Base-by-base conservation (phyloP, 2,888 invertebrate species). In the Cryptocephalus moraei region DNA sequence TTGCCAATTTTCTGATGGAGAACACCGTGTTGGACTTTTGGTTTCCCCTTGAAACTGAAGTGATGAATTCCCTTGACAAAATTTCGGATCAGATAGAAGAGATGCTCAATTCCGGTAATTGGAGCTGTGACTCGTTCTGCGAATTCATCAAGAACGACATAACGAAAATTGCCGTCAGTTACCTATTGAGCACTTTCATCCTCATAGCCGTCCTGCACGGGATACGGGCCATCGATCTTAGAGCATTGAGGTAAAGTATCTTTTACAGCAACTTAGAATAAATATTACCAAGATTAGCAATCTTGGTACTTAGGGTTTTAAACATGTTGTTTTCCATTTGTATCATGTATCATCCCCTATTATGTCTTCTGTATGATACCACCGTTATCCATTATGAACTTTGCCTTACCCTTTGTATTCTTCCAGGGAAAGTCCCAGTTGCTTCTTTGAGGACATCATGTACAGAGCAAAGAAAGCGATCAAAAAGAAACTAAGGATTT, bases 21-120 rank as follows among this genome's bases (percentile, higher is more conserved):
- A 54, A 60, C 42, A 54, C 67, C 10, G 56, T 68, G 51, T 58
- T 57, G 8, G 63, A 67, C 44, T 69, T 70, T 48, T 70, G 70
- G 70, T 62, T 62, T 46, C 68, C 68, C 9, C 46, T 70, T 31
- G 66, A 67, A 56, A 49, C 51, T 8, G 57, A 52, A 4, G 41
- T 62, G 31, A 50, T 60, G 8, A 45, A 49, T 11, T 58, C 39
- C 9, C 36, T 44, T 13, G 57, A 62, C 0, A 55, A 52, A 46
- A 41, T 63, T 4, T 58, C 61, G 1, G 54, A 61, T 10, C 45
- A 47, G 40, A 13, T 60, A 11, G 62, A 66, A 45, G 52, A 55
- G 8, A 33, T 52, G 6, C 38, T 60, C 32, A 49, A 44, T 41
- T 48, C 50, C 11, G 44, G 52, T 12, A 61, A 59, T 13, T 56